Evolutionary conservation across 1,140 invertebrate genomes (phyloP).

Genomic region (Hypsibius dujardini): DNA sequence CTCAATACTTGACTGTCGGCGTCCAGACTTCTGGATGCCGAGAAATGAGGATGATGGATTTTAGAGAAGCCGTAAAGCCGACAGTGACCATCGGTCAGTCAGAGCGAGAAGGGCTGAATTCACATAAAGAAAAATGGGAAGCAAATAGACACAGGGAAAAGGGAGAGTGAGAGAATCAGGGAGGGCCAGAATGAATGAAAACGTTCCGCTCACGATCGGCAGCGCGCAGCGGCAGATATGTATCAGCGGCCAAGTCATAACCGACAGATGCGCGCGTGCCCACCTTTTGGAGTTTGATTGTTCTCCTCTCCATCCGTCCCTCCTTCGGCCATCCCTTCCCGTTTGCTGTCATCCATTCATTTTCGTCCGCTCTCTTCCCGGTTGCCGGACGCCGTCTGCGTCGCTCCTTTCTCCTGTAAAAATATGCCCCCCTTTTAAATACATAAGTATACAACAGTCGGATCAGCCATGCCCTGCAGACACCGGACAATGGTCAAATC

Average conservation of each 20-base stretch:
- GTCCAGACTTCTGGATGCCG: background rate
- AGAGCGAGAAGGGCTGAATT: background rate
- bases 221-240: constrained; percentile 11
- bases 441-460: too few species aligned
- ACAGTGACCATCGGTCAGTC: background rate
- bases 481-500: too few species aligned
- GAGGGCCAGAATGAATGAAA: background rate
- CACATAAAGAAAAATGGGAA: too few species aligned
- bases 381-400: too few species aligned
- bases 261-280: constrained; percentile 5
- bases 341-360: too few species aligned
- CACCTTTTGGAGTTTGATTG: background rate
- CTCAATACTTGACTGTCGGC: too few species aligned
- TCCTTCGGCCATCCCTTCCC: too few species aligned
- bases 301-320: too few species aligned
- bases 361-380: too few species aligned
- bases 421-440: too few species aligned
- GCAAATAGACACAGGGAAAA: background rate
- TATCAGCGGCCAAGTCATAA: constrained; percentile 14
- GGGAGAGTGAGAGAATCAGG: background rate
- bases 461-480: too few species aligned
- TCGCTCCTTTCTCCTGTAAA: too few species aligned
- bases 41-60: background rate
- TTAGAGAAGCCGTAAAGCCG: background rate
- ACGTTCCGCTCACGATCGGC: background rate